These are phyloP conservation scores for Phalera bucephala DNA, from an alignment of 2,888 invertebrate genomes.

Conservation along the genomic window DNA sequence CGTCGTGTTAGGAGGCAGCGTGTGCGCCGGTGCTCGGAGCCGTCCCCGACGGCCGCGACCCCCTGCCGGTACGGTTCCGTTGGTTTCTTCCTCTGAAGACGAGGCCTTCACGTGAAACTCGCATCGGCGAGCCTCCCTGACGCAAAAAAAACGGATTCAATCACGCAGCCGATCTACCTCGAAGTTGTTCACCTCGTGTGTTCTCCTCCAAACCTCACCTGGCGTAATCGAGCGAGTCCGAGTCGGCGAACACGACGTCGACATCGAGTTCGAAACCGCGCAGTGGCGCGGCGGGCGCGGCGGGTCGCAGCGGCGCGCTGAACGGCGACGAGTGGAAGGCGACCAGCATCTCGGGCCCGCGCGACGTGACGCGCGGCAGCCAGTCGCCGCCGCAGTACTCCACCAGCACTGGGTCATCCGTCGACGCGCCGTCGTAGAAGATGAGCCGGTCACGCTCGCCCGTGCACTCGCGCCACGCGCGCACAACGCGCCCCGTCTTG, in stretches of 20 bases:
- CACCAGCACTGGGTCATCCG: slow-evolving; percentile 92
- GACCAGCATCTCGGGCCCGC: slow-evolving; percentile 92
- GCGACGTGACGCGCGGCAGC: slow-evolving; percentile 87
- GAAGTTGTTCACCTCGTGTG: background rate
- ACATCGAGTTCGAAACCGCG: slow-evolving; percentile 92
- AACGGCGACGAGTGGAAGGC: slow-evolving; percentile 94
- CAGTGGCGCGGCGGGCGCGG: slow-evolving; percentile 85
- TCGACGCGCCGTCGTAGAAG: slow-evolving; percentile 92
- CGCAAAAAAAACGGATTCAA: background rate
- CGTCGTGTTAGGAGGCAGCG: slow-evolving; percentile 92
- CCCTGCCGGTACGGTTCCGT: slow-evolving; percentile 75
- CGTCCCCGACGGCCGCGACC: slow-evolving; percentile 87
- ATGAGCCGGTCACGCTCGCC: slow-evolving; percentile 92
- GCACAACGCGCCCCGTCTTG: slow-evolving; percentile 87
- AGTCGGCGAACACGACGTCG: slow-evolving; percentile 94
- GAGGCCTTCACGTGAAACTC: slow-evolving; percentile 91
- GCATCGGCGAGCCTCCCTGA: slow-evolving; percentile 83
- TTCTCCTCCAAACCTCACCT: slow-evolving; percentile 50
- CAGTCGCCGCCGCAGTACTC: slow-evolving; percentile 95
- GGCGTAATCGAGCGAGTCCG: slow-evolving; percentile 93
- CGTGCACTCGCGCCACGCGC: slow-evolving; percentile 93
- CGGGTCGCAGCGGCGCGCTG: slow-evolving; percentile 88
- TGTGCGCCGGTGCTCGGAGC: slow-evolving; percentile 91
- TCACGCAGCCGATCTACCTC: background rate
- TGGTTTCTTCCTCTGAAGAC: slow-evolving; percentile 82